Evolutionary conservation across 1,140 invertebrate species (phyloP), one percentile per base, ranked within the genome.

Genomic region (Aradophagus sp.): DNA sequence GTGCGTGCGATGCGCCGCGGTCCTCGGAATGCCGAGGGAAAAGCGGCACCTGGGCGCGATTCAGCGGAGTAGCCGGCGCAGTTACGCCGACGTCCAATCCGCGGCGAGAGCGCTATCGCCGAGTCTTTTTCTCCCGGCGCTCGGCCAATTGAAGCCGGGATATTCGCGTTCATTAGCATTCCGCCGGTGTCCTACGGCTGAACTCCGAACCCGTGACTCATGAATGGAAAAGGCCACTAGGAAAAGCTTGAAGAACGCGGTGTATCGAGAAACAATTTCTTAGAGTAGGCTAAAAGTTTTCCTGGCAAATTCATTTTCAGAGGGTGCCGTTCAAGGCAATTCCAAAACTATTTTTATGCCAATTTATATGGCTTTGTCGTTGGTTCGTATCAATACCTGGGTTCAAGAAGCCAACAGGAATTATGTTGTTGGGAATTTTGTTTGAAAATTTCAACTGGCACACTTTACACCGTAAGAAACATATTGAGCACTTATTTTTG

Each of bases 41-140:
- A 58, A 32, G 63, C 53, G 38, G 63, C 53, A 59, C 47, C 45
- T 67, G 31, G 47, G 48, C 44, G 53, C 52, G 38, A 53, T 58
- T 47, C 2, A 38, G 47, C 39, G 41, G 23, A 52, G 53, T 41
- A 44, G 32, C 36, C 27, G 58, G 44, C 45, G n/a, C 5, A 4
- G 44, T 50, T 59, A 52, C 55, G 34, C 31, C 56, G 65, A 61
- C 44, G 66, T 58, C 50, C 62, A 58, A 62, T 62, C n/a, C n/a
- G n/a, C 38, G 50, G 58, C 66, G 41, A 36, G 58, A 70, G 58
- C 58, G 52, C 62, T 62, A 62, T 56, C 58, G 47, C 65, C 29
- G 17, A 23, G 14, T 36, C 35, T 8, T 48, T 65, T 48, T 52
- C 38, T 36, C 32, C 59, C 5, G 2, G 15, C 20, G 52, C 20